Base-by-base conservation (phyloP, 37 sponge, comb jelly and placozoan species). In the Oopsacas minuta region DNA sequence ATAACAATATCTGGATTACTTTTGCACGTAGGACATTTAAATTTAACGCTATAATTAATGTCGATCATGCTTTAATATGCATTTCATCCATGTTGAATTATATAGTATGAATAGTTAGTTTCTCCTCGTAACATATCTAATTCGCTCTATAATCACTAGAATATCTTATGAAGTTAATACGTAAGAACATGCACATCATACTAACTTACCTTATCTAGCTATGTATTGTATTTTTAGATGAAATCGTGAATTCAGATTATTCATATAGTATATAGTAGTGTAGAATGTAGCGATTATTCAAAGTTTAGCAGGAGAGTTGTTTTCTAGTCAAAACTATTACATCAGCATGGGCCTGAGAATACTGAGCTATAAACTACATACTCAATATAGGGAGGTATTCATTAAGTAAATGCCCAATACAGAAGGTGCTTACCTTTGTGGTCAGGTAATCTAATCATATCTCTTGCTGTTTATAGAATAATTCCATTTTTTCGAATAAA, bases 341-440 rank as follows among this genome's bases (percentile, higher is more conserved):
- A 61, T 3, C 30, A 32, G 75, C 75, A 61, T 32, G 75, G 20
- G 28, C 75, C 75, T 20, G 5, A 7, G 75, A 25, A 61, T 61
- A 61, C 28, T 32, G 75, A 61, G 30, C 75, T 61, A 61, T 61
- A 61, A 61, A 61, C 75, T 61, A 61, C 28, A 61, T 61, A 61
- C 22, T n/a, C 7, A 25, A n/a, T 25, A 61, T n/a, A 25, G 28
- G 7, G 75, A 61, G 75, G 3, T 25, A n/a, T 7, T 61, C 30
- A 34, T 61, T 10, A 61, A 61, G 7, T n/a, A 20, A 61, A n/a
- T n/a, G n/a, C n/a, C n/a, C 28, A 61, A 25, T 20, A 25, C 28
- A 3, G 22, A 25, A 25, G 28, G 20, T 25, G 28, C 30, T 34
- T 61, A 25, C 75, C 75, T 61, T 12, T 61, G 28, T 61, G 75